phyloP scores from a whole-genome alignment of 2,888 invertebrate genomes.

The Anarsia innoxiella region DNA sequence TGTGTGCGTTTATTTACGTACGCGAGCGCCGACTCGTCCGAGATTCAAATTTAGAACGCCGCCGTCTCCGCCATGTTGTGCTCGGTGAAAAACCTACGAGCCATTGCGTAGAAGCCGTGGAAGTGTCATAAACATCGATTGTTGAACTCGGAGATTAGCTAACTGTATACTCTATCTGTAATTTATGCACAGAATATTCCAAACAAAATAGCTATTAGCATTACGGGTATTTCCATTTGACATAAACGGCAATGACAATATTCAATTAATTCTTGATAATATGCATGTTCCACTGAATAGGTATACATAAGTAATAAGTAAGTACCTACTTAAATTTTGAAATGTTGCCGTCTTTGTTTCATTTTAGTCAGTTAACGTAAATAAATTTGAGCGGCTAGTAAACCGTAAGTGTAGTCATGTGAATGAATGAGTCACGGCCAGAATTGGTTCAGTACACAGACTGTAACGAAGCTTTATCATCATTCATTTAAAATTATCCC shows the following conservation, averaged over 20 bases:
- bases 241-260: no score
- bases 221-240: no score
- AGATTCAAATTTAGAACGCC: conserved; percentile 74
- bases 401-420: conserved; percentile 51
- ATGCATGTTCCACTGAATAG: no score
- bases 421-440: conserved; percentile 66
- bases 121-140: conserved; percentile 40
- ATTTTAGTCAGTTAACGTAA: conserved; percentile 48
- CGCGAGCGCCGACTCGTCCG: conserved; percentile 75
- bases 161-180: no score
- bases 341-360: no score
- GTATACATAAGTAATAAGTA: no score
- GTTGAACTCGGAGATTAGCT: conserved; percentile 1
- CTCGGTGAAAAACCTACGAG: conserved; percentile 70
- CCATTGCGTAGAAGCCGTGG: conserved; percentile 51
- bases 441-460: conserved; percentile 54
- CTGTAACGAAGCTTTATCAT: conserved; percentile 29
- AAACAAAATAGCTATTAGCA: no score
- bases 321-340: no score
- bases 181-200: neutral
- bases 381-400: conserved; percentile 46
- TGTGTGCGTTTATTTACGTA: conserved; percentile 76
- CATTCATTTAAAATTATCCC: conserved; percentile 11
- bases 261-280: no score
- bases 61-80: conserved; percentile 72